phyloP scores from a whole-genome alignment of 2,113 vertebrate species.

The Hippotragus niger region DNA sequence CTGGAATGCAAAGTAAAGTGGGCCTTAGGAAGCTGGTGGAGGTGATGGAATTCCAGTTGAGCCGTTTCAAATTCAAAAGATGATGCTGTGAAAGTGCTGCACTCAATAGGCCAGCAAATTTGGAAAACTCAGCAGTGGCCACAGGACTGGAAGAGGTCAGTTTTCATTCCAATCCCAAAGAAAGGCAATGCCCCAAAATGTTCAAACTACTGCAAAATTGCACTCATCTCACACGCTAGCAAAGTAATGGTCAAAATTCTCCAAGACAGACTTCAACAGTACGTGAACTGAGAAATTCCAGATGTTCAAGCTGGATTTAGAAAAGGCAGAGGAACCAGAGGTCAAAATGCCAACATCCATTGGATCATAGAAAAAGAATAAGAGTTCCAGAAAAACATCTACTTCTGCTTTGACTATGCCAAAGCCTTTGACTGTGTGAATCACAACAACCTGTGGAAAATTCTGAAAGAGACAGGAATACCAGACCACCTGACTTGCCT shows the following conservation, averaged over 20 bases:
- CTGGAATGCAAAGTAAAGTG: not conserved
- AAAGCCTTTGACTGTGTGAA: not conserved
- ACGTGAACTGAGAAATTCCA: not conserved
- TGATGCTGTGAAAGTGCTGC: not conserved
- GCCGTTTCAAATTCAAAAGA: not conserved
- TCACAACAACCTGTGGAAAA: not conserved
- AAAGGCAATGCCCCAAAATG: not conserved
- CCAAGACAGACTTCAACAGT: not conserved
- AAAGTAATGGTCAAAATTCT: not conserved
- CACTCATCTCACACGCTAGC: not conserved
- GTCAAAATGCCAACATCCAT: not conserved
- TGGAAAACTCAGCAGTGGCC: not conserved
- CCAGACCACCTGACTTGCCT: not conserved
- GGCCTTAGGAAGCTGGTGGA: not conserved
- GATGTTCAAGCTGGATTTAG: not conserved
- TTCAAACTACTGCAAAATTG: not conserved
- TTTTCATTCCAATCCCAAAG: not conserved
- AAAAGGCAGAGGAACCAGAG: not conserved
- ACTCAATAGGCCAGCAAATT: not conserved
- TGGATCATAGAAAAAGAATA: not conserved
- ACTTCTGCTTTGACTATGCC: not conserved
- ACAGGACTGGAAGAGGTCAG: not conserved
- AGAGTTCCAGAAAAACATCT: not conserved
- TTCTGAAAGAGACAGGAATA: not conserved
- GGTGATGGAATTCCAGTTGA: not conserved